These are phyloP conservation scores for Pecten maximus DNA, from an alignment of 2,888 invertebrate genomes.

Conservation along the genomic window DNA sequence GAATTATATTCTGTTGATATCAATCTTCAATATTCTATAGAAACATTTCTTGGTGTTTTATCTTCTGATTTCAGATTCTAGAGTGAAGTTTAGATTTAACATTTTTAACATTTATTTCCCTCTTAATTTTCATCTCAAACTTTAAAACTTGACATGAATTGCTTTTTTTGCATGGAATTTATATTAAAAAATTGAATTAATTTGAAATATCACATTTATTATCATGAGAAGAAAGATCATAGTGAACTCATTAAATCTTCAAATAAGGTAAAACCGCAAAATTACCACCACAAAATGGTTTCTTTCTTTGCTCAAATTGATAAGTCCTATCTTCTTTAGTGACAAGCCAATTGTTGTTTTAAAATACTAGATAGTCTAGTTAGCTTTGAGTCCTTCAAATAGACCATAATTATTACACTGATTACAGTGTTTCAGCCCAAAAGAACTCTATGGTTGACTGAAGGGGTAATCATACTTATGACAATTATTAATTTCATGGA, in stretches of 20 bases:
- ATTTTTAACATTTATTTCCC: no score
- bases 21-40: background rate
- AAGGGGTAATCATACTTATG: background rate
- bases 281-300: no score
- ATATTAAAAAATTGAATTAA: no score
- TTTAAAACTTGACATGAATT: no score
- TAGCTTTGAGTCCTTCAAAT: background rate
- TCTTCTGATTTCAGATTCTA: background rate
- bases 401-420: background rate
- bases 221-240: no score
- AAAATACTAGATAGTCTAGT: background rate
- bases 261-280: no score
- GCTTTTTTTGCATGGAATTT: no score
- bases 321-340: no score
- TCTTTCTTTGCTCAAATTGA: no score
- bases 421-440: background rate
- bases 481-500: background rate
- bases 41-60: background rate
- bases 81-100: background rate
- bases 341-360: background rate
- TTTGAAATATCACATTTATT: no score
- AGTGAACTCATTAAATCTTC: no score
- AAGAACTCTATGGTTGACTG: background rate
- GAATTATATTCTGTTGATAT: background rate
- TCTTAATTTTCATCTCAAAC: no score